Percentiles rank a stretch among this genome's conserved stretches.
phyloP scores from a whole-genome alignment of 1,140 invertebrate genomes.

The Hirudo medicinalis region DNA sequence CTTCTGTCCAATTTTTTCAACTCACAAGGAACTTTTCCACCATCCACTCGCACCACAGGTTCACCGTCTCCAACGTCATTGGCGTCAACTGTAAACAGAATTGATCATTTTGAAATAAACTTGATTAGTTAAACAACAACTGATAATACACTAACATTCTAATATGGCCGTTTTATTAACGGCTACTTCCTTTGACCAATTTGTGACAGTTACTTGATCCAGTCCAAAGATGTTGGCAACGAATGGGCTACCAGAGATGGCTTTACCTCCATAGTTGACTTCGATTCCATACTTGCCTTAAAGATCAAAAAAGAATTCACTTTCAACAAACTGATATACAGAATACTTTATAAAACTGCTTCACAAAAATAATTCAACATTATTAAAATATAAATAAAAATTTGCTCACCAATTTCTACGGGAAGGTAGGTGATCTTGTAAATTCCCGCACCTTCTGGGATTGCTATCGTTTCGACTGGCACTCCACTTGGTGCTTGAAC shows the following conservation, averaged over 20 bases:
- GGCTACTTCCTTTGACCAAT: conserved; percentile 50
- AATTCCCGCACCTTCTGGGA: neutral
- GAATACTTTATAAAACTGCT: too few relatives aligned
- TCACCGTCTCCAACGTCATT: conserved; percentile 84
- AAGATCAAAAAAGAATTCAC: too few relatives aligned
- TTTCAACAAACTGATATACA: too few relatives aligned
- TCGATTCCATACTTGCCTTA: conserved; percentile 56
- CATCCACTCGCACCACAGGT: conserved; percentile 88
- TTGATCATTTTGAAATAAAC: too few relatives aligned
- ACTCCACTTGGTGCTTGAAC: neutral
- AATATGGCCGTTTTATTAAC: conserved; percentile 25
- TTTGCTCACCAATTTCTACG: neutral
- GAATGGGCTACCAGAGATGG: conserved; percentile 54
- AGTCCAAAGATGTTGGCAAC: conserved; percentile 58
- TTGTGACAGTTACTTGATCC: conserved; percentile 67
- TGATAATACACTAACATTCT: neutral
- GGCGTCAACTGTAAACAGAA: conserved; percentile 67
- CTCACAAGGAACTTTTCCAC: conserved; percentile 81
- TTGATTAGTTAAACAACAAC: too few relatives aligned
- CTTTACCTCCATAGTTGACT: conserved; percentile 50
- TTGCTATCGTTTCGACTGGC: neutral
- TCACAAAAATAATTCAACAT: too few relatives aligned
- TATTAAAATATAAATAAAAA: too few relatives aligned
- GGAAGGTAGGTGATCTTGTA: conserved; percentile 7
- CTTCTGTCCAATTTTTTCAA: conserved; percentile 82